A percentile compares a stretch with the other conserved stretches of the same genome.
Evolutionary conservation across 2,888 invertebrate species (phyloP).

Genomic region (Aspidiotus rigidus): DNA sequence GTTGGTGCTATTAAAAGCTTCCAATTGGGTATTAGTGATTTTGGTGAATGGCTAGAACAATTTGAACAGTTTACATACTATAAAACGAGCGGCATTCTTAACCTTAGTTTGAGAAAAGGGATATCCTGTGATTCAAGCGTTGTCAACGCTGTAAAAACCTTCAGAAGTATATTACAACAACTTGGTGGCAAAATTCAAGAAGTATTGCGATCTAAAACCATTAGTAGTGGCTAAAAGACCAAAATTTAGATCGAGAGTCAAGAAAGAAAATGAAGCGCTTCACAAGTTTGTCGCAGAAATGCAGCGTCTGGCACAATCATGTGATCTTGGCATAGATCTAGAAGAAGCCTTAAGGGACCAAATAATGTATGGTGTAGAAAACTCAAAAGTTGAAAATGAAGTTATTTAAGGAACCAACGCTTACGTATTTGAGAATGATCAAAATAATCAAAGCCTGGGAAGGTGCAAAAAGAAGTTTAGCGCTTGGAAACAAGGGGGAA

Average conservation of each 20-base stretch:
- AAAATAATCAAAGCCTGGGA: too few relatives aligned
- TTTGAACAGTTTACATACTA: too few relatives aligned
- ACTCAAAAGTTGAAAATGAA: conserved; percentile 15
- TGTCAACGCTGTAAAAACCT: not conserved
- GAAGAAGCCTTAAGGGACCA: conserved; percentile 15
- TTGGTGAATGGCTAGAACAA: too few relatives aligned
- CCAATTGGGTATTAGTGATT: too few relatives aligned
- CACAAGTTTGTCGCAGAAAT: conserved; percentile 5
- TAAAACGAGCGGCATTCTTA: too few relatives aligned
- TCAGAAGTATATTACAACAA: conserved; percentile 7
- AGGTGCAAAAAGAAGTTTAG: too few relatives aligned
- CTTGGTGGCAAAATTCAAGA: conserved; percentile 11
- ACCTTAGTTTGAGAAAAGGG: too few relatives aligned
- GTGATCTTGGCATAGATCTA: conserved; percentile 7
- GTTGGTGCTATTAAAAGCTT: too few relatives aligned
- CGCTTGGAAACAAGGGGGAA: too few relatives aligned
- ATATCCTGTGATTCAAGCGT: not conserved
- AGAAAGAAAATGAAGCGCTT: conserved; percentile 12
- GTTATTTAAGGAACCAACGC: not conserved
- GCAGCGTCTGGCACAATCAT: conserved; percentile 10
- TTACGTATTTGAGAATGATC: too few relatives aligned
- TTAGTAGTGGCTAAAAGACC: conserved; percentile 7
- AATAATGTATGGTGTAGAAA: conserved; percentile 7
- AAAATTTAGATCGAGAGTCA: conserved; percentile 9
- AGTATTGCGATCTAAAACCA: conserved; percentile 16